Base-by-base conservation (phyloP, 1,140 invertebrate genomes). In the Lepidurus arcticus region DNA sequence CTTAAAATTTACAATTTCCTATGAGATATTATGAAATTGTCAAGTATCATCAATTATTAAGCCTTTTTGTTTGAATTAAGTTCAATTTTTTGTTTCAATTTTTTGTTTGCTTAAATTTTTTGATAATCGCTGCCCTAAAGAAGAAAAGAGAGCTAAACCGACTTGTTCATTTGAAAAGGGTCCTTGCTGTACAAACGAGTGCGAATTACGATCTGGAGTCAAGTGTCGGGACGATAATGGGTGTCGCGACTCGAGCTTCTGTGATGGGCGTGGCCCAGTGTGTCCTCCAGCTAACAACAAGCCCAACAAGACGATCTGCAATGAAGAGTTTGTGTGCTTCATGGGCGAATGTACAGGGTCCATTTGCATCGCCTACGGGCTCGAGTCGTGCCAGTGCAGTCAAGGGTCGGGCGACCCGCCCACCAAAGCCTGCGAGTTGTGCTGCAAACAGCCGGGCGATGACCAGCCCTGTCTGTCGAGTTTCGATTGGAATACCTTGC, bases 371-470 rank as follows among this genome's bases (percentile, higher is more conserved):
- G 92, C 92, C 7, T 98, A 98, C 84, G 94, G 94, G 26, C 88
- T 98, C 84, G 94, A 98, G 86, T 98, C 96, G 13, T 99, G 97
- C 84, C 97, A 98, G 85, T 95, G 95, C 86, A 88, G 92, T 82
- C 90, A 92, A 53, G 88, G 90, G 78, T 87, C 89, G 5, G 87
- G 88, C 73, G 94, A 95, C 85, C 90, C 92, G 80, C 87, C 90
- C 42, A 94, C 92, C 8, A 94, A 95, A 83, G 91, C 93, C 1
- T 96, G 94, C 84, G 94, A 96, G 85, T 87, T 96, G 65, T 96
- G 95, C 84, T 96, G 94, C 83, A 93, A 94, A 83, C 85, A 91
- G 65, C 93, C 94, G 1, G 94, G 93, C 43, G 93, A 95, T 78
- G 90, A 91, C 83, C 90, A 91, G 81, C 90, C 91, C 1, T 91